phyloP scores from a whole-genome alignment of 2,113 vertebrate species.

The Chaetodon trifascialis region DNA sequence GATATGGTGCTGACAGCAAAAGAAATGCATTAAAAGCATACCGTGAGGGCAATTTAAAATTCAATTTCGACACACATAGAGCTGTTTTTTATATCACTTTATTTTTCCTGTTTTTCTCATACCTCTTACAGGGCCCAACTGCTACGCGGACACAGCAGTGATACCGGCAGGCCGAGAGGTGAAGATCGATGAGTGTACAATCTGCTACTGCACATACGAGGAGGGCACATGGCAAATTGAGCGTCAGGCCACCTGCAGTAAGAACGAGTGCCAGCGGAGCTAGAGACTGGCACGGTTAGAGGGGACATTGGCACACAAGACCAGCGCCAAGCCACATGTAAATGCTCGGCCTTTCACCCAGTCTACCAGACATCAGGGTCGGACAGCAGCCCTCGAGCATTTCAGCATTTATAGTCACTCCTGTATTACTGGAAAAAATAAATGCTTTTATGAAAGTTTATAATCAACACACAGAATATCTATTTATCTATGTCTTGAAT shows the following conservation, averaged over 20 bases:
- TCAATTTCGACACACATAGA: conserved; percentile 18
- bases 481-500: conserved; percentile 86
- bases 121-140: conserved; percentile 92
- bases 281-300: conserved; percentile 76
- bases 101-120: conserved; percentile 33
- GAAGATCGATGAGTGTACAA: conserved; percentile 96
- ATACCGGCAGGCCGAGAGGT: conserved; percentile 98
- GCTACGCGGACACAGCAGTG: conserved; percentile 94
- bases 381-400: conserved; percentile 53
- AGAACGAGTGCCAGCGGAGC: conserved; percentile 94
- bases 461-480: conserved; percentile 85
- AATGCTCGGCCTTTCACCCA: conserved; percentile 71
- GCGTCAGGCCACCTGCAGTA: conserved; percentile 96
- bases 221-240: conserved; percentile 98
- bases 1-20: conserved; percentile 20
- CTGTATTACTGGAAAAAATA: conserved; percentile 63
- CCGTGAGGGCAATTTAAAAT: conserved; percentile 19
- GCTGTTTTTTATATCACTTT: neutral
- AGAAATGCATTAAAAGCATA: conserved; percentile 5
- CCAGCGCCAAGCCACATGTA: conserved; percentile 51
- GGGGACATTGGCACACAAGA: conserved; percentile 41
- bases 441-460: conserved; percentile 85
- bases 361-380: conserved; percentile 70
- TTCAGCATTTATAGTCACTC: conserved; percentile 72
- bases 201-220: conserved; percentile 98